A percentile compares a stretch with the other conserved stretches of the same genome.
phyloP scores from a whole-genome alignment of 2,113 vertebrate genomes.

The Calonectris borealis region DNA sequence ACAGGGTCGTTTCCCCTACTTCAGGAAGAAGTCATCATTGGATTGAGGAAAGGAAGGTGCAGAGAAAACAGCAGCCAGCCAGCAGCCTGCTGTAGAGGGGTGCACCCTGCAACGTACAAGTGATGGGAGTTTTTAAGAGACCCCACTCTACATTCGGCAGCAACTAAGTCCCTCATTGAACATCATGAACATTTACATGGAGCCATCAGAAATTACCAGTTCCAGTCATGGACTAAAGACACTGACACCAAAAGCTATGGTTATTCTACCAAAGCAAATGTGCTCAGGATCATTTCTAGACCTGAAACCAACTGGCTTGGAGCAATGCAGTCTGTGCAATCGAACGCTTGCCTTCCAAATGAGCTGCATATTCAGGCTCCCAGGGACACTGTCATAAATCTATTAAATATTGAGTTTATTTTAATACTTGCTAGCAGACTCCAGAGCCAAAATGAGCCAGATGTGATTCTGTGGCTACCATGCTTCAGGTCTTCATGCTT shows the following conservation, averaged over 20 bases:
- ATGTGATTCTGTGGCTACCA: not conserved
- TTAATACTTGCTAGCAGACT: not conserved
- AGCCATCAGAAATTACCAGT: not conserved
- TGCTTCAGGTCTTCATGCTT: not conserved
- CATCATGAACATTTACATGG: not conserved
- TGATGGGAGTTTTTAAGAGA: not conserved
- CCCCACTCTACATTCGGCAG: not conserved
- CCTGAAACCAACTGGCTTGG: not conserved
- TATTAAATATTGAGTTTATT: not conserved
- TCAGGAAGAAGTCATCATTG: not conserved
- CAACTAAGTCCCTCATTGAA: not conserved
- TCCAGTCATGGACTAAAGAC: not conserved
- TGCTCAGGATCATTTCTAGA: not conserved
- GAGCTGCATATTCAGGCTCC: not conserved
- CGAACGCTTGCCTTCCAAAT: fast-evolving
- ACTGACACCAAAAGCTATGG: not conserved
- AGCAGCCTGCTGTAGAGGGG: not conserved
- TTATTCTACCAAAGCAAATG: not conserved
- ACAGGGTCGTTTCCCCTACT: fast-evolving
- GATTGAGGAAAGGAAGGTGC: not conserved
- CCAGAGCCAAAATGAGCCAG: not conserved
- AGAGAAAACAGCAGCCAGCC: not conserved
- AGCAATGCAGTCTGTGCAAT: not conserved
- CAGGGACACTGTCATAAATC: not conserved
- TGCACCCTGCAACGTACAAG: not conserved